Evolutionary conservation across 2,113 vertebrate species (phyloP).

Genomic region (Gracilinanus agilis): DNA sequence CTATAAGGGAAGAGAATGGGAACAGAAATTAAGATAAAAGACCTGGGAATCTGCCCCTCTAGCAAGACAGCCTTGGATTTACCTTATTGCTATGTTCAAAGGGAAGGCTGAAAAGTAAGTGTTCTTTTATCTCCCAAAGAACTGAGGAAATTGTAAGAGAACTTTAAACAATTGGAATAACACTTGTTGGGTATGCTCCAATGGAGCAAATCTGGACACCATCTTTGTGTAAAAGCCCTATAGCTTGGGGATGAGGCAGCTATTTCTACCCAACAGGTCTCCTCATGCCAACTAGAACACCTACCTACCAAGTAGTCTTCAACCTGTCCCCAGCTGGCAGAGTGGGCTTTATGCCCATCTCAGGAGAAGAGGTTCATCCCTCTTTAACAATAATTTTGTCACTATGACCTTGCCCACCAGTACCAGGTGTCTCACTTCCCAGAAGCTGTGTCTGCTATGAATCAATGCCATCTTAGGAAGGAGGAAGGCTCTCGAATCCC

Average conservation of each 20-base stretch:
- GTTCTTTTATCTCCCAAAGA: background rate
- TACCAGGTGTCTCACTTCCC: background rate
- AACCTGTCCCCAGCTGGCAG: background rate
- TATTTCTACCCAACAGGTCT: background rate
- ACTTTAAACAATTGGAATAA: background rate
- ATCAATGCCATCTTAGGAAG: background rate
- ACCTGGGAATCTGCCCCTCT: background rate
- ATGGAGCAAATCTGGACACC: background rate
- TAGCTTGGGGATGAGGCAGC: background rate
- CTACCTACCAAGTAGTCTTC: background rate
- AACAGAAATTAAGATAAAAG: too few relatives aligned
- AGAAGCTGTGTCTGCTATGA: background rate
- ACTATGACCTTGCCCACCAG: background rate
- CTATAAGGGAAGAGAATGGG: too few relatives aligned
- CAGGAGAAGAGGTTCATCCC: background rate
- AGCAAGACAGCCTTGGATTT: background rate
- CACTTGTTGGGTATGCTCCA: background rate
- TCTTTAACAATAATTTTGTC: background rate
- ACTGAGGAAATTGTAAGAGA: background rate
- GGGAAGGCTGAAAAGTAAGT: background rate
- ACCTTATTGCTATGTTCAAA: background rate
- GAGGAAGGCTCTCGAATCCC: background rate
- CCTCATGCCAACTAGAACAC: background rate
- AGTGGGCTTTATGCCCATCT: background rate
- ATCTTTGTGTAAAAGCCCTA: background rate